These are phyloP conservation scores for Macrocentrus cingulum DNA, from an alignment of 1,140 invertebrate species.

Conservation along the genomic window DNA sequence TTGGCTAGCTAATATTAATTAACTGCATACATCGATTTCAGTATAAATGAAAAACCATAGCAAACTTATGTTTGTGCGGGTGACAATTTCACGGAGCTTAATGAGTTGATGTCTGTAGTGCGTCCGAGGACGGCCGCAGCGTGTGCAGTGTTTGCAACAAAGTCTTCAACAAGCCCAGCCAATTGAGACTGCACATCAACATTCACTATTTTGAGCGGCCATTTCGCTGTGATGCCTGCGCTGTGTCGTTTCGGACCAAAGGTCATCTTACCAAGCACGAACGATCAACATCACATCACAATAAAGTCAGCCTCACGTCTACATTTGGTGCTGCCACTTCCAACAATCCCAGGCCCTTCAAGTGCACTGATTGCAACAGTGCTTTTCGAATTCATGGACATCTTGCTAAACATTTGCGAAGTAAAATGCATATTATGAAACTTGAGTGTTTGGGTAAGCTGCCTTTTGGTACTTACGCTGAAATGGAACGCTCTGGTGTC, in stretches of 20 bases:
- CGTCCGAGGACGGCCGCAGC: conserved; percentile 76
- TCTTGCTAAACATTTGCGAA: conserved; percentile 92
- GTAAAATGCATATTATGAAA: conserved; percentile 96
- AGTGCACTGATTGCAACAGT: conserved; percentile 93
- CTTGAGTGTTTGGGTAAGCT: conserved; percentile 90
- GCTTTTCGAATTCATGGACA: conserved; percentile 96
- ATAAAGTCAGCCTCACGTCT: conserved; percentile 84
- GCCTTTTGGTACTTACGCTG: conserved; percentile 93
- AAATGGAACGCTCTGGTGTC: conserved; percentile 87
- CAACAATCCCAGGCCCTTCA: conserved; percentile 90
- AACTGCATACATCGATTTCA: too few relatives aligned
- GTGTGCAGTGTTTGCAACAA: conserved; percentile 89
- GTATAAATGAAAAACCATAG: too few relatives aligned
- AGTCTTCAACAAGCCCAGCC: conserved; percentile 86
- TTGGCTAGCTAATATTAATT: too few relatives aligned
- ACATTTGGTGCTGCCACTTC: conserved; percentile 82
- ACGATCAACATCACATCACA: conserved; percentile 85
- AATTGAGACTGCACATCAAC: conserved; percentile 89
- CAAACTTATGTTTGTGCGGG: too few relatives aligned
- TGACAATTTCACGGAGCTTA: conserved; percentile 30
- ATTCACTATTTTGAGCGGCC: conserved; percentile 94
- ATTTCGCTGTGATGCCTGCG: conserved; percentile 88
- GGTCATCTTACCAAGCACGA: conserved; percentile 92
- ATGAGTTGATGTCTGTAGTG: conserved; percentile 47
- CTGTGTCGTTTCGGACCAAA: conserved; percentile 86